Evolutionary conservation across 2,113 vertebrate genomes (phyloP).

Genomic region (Montifringilla adamsi): DNA sequence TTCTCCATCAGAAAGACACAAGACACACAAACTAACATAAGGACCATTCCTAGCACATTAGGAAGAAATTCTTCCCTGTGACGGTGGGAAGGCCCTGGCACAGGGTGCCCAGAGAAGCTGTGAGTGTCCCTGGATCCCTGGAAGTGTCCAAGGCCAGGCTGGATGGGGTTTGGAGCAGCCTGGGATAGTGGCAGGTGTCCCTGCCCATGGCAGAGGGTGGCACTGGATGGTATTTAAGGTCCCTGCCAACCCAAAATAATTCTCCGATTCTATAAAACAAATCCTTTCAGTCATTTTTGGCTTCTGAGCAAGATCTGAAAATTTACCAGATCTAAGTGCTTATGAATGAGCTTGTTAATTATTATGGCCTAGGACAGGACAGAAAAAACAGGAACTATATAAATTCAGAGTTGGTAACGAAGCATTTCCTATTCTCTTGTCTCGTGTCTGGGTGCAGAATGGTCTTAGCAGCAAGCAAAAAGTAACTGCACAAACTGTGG

Average conservation of each 20-base stretch:
- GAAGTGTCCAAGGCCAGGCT: rapidly evolving
- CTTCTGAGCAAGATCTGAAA: not conserved
- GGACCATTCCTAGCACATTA: not conserved
- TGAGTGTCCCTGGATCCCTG: not conserved
- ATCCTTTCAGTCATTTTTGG: not conserved
- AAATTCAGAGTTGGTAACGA: not conserved
- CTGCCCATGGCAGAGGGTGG: not conserved
- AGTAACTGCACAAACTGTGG: not conserved
- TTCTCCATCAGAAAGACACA: not conserved
- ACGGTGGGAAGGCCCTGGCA: not conserved
- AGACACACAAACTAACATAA: not conserved
- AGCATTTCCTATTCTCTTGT: not conserved
- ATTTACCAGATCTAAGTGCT: not conserved
- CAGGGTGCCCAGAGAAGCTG: not conserved
- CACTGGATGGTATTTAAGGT: not conserved
- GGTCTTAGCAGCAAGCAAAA: not conserved
- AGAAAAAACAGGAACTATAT: not conserved
- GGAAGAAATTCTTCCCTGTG: not conserved
- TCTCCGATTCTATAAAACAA: not conserved
- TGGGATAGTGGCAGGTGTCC: not conserved
- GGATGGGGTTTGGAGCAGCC: rapidly evolving
- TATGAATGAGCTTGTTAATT: not conserved
- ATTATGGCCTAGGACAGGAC: not conserved
- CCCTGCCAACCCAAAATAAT: not conserved
- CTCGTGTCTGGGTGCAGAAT: not conserved